These are phyloP conservation scores for Microplitis manilae DNA, from an alignment of 2,888 invertebrate genomes.

Conservation along the genomic window DNA sequence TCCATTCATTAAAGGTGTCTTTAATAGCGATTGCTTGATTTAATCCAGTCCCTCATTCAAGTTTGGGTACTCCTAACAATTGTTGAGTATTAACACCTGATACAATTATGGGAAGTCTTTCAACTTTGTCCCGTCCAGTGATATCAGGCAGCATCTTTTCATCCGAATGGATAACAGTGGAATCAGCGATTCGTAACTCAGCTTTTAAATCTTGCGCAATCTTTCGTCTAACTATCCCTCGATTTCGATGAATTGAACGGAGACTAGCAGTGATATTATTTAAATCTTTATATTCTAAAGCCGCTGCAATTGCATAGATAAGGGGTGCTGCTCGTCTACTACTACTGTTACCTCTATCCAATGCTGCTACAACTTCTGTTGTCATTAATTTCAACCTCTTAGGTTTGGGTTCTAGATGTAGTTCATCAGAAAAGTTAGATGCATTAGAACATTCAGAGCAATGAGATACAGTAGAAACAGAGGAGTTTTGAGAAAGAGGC, in stretches of 20 bases:
- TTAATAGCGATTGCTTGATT: constrained; percentile 28
- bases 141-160: constrained; percentile 42
- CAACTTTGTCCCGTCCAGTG: constrained; percentile 33
- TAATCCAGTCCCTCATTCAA: constrained; percentile 35
- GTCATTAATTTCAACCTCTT: constrained; percentile 21
- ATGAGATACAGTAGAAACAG: constrained; percentile 1
- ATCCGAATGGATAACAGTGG: constrained; percentile 41
- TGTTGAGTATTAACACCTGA: constrained; percentile 30
- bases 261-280: too few relatives aligned
- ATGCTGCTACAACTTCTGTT: constrained; percentile 7
- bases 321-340: neutral
- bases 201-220: constrained; percentile 28
- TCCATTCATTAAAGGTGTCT: constrained; percentile 24
- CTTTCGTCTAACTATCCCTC: neutral
- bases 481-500: constrained; percentile 27
- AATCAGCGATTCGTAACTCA: constrained; percentile 19
- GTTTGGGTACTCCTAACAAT: constrained; percentile 41
- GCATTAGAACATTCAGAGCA: constrained; percentile 6
- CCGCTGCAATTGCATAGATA: too few relatives aligned
- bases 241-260: too few relatives aligned
- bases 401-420: constrained; percentile 12
- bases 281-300: too few relatives aligned
- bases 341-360: constrained; percentile 7
- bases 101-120: constrained; percentile 40
- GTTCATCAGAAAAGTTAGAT: constrained; percentile 20